Evolutionary conservation across 1,140 invertebrate genomes (phyloP).

Genomic region (Saccostrea glomerata): DNA sequence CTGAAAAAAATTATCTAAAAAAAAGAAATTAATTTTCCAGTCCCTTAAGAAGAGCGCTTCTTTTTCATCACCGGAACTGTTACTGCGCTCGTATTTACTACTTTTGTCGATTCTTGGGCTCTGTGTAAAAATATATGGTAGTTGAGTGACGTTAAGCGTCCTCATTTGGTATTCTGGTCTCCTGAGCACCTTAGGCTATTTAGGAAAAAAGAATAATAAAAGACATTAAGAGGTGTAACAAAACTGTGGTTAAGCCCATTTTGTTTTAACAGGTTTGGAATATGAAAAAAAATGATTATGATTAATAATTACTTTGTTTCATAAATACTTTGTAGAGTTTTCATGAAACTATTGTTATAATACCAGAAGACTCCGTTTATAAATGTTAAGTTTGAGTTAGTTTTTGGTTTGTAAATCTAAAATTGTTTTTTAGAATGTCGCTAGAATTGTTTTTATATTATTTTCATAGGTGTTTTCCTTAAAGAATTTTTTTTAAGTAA

Average conservation of each 20-base stretch:
- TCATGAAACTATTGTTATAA: background rate
- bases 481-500: too few relatives aligned
- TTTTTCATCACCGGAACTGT: constrained; percentile 9
- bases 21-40: background rate
- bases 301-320: background rate
- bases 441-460: too few relatives aligned
- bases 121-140: background rate
- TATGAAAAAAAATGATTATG: background rate
- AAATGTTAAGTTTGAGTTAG: too few relatives aligned
- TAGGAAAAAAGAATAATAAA: constrained; percentile 16
- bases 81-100: background rate
- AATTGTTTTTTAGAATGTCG: too few relatives aligned
- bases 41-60: background rate
- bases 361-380: too few relatives aligned
- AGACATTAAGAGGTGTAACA: background rate
- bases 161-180: background rate
- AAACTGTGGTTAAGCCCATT: background rate
- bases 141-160: background rate
- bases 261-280: constrained; percentile 2
- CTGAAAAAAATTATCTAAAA: background rate
- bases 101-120: constrained; percentile 9
- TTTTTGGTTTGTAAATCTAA: too few relatives aligned
- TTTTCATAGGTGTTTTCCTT: too few relatives aligned
- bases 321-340: background rate
- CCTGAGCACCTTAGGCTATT: background rate